Base-by-base conservation (phyloP, 2,113 vertebrate genomes). In the Danionella cerebrum region DNA sequence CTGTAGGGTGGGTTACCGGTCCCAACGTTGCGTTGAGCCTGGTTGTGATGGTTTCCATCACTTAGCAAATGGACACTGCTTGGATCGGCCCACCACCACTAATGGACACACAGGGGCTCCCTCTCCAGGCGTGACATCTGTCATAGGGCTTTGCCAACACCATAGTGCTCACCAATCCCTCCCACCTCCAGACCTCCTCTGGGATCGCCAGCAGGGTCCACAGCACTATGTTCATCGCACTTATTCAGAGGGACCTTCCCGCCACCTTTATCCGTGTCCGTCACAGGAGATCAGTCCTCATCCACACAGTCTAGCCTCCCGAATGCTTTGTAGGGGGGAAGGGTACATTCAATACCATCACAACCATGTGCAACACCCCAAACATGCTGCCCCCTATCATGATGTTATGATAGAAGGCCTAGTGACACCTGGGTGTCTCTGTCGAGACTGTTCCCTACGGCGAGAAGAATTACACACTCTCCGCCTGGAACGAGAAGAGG, bases 351-450 rank as follows among this genome's bases (percentile, higher is more conserved):
- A 81, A 11, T 88, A 80, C 71, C 81, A 83, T 50, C 83, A 84
- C 35, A 47, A 72, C n/a, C 82, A 83, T 65, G 57, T 75, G 3
- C 84, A 87, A 25, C 69, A 84, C 35, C 66, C 82, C 0, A 87
- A 87, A 67, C 66, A 82, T 27, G 35, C 82, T 31, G 73, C 76
- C 55, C 79, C 85, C 58, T 93, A 91, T 68, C 84, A 91, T 22
- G 90, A 93, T 14, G 77, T 93, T 24, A 79, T 91, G 59, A 76
- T 93, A 73, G 91, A 91, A 21, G 83, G 85, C 36, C 44, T 84
- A 14, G 77, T 83, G 0, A 69, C 88, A 19, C 67, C 89, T 0
- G 76, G 84, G 53, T 94, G 92, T 67, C 85, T 83, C 0, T 86
- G 90, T 77, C 87, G 90, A 58, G 90, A 93, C 57, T 93, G 92